Evolutionary conservation across 2,888 invertebrate genomes (phyloP), one percentile per base, ranked within the genome.

Genomic region (Drosophila niveifrons): DNA sequence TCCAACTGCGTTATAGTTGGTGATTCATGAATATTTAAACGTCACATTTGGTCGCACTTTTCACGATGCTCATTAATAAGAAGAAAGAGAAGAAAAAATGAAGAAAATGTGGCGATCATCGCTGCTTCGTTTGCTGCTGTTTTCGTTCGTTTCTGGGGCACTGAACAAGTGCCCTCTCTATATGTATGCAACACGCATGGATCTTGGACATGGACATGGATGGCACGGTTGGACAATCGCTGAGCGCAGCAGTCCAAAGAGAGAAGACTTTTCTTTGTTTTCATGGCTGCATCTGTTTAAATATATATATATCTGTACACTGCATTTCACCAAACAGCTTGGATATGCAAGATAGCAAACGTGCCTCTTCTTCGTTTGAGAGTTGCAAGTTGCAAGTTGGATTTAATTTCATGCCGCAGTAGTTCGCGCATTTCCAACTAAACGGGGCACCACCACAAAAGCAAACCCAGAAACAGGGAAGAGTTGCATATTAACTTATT

Each of bases 11-110:
- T 85, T 83, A 85, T 83, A 85, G 86, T 88, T 79, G 81, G 81
- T 88, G 87, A 87, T 88, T 91, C 91, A 91, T 91, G 91, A 91
- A 91, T 91, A 91, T 91, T 91, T 90, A 91, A 90, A 88, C 91
- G 91, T 91, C 90, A 91, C 91, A 91, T 91, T 90, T 90, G 89
- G 90, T 89, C 90, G 90, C 91, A 90, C 90, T 90, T 90, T 88
- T 85, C 82, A 86, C 86, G 83, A 87, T 85, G 86, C 88, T 90
- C 90, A 91, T 90, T 91, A 90, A 90, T 91, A 91, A 90, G 58
- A 29, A 29, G 17, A n/a, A 63, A 52, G 29, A 53, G 59, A 53
- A 41, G 50, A 44, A 44, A 48, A 80, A 85, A 82, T 86, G 75
- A 84, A 78, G 82, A 88, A 86, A 84, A 82, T 80, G 88, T 82